phyloP scores from a whole-genome alignment of 2,113 vertebrate genomes.

The Tyto alba region DNA sequence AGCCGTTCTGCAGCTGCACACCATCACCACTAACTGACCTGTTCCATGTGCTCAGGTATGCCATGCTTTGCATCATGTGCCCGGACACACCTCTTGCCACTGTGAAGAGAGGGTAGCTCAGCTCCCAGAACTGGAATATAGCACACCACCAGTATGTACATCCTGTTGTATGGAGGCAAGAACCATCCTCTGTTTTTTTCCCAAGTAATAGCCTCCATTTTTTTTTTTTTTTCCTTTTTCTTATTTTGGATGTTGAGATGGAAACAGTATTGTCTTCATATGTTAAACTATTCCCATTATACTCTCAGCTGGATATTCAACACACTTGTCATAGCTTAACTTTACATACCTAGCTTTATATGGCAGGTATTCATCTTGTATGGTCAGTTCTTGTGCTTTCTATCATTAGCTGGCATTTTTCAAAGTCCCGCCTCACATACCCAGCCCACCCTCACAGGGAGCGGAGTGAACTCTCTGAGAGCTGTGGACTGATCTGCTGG shows the following conservation, averaged over 20 bases:
- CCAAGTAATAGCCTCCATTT: background rate
- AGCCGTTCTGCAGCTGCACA: background rate
- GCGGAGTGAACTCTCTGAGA: background rate
- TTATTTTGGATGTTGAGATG: background rate
- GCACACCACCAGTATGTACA: background rate
- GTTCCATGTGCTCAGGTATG: rapidly evolving
- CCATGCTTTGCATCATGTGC: background rate
- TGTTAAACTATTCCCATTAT: background rate
- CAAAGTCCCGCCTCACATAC: background rate
- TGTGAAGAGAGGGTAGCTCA: background rate
- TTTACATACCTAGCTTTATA: background rate
- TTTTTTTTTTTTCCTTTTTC: background rate
- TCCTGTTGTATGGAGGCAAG: background rate
- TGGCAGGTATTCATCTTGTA: background rate
- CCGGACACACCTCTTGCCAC: background rate
- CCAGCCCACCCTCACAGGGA: background rate
- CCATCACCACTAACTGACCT: background rate
- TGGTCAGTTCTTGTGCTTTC: background rate
- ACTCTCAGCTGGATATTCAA: background rate
- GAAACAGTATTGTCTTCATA: background rate
- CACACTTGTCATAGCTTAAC: background rate
- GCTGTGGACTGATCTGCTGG: rapidly evolving
- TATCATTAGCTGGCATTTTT: background rate
- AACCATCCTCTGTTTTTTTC: background rate
- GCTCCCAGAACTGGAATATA: background rate